Evolutionary conservation across 2,888 invertebrate genomes (phyloP).

Genomic region (Andrena bicolor): DNA sequence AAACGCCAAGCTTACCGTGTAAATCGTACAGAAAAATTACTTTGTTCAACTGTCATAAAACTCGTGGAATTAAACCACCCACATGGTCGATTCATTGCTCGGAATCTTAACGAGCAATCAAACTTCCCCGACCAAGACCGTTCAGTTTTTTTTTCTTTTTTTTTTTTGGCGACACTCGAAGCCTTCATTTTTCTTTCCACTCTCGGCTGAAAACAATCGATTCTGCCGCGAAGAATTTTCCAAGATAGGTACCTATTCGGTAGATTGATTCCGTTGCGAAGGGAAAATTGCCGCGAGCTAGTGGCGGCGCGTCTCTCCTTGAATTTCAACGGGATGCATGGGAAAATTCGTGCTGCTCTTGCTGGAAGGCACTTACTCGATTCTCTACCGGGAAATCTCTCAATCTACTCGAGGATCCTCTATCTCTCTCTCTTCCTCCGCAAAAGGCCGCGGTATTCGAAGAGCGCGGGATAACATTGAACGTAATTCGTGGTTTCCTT

Average conservation of each 20-base stretch:
- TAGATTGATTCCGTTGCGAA: not conserved
- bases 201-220: not conserved
- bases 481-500: constrained; percentile 43
- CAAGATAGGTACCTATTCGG: not conserved
- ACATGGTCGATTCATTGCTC: too few species aligned
- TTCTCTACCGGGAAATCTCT: constrained; percentile 8
- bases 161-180: not conserved
- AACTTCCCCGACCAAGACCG: not conserved
- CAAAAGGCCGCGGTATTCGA: constrained; percentile 20
- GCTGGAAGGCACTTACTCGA: not conserved
- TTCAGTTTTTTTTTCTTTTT: too few species aligned
- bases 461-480: constrained; percentile 36
- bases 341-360: not conserved
- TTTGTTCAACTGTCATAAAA: not conserved
- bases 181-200: not conserved
- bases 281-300: constrained; percentile 9
- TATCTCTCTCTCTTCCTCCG: not conserved
- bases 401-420: not conserved
- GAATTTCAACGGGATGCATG: constrained; percentile 1
- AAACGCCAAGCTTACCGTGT: not conserved
- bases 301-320: not conserved
- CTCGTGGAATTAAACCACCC: not conserved
- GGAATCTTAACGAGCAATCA: constrained; percentile 4
- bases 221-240: not conserved
- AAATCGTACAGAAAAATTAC: too few species aligned